Base-by-base conservation (phyloP, 2,888 invertebrate genomes). In the Exephanes ischioxanthus region DNA sequence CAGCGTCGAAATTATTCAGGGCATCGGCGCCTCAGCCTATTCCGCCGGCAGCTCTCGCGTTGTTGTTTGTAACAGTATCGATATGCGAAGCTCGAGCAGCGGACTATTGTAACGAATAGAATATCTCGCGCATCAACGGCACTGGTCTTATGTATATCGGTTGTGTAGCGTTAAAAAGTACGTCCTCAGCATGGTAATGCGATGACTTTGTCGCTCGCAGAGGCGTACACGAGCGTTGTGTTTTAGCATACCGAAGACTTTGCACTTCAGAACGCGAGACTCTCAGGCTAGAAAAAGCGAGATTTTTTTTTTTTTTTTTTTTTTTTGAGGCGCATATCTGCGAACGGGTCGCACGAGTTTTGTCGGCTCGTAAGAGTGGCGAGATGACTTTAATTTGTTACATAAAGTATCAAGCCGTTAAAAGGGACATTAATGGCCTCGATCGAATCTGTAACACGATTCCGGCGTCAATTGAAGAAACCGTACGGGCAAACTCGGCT, bases 381-480 rank as follows among this genome's bases (percentile, higher is more conserved):
- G 26, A 26, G 70, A 78, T n/a, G 48, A 66, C 55, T 51, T 51
- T 48, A 79, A 84, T 78, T 66, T 66, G 86, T 86, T 86, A 84
- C 77, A 70, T 84, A 80, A 86, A 87, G 79, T 83, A 86, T 75
- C 78, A 61, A 83, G 77, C 61, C 77, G 48, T 61, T 80, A 16
- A 78, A 85, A 81, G 83, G 78, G 71, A 63, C 72, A 80, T 67
- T 80, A 77, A 83, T 68, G 45, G 58, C 85, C 75, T 79, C 76
- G 77, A 85, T 83, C 70, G 79, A 80, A 85, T 82, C 72, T 61
- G 85, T 83, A 76, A 85, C 85, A 83, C 80, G 83, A 85, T 80
- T 72, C 83, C 66, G 58, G 53, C 76, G 72, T 80, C 85, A 85
- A 85, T 85, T 83, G 83, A 83, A 80, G 72, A 80, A 85, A 85